Conservation (phyloP, 2,888 invertebrate species). For the Tetragnatha montana region DNA sequence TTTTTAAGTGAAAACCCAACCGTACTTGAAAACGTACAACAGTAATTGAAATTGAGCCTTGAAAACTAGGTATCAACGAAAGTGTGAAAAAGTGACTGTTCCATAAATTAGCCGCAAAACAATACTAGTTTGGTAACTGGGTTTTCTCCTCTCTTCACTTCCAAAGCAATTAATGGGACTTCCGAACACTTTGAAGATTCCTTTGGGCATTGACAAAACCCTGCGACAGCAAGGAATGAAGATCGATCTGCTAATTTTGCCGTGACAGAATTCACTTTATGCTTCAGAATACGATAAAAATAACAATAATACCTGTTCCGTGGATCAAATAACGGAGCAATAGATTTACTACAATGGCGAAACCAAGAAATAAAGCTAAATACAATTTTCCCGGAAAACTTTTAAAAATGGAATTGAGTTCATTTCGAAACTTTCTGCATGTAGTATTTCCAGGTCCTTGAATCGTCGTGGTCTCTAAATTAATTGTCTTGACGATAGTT, state of each 20-base stretch:
- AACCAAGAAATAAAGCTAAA: too few species aligned
- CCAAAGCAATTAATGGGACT: not conserved
- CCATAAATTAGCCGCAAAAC: not conserved
- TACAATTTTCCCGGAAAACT: too few species aligned
- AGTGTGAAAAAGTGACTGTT: not conserved
- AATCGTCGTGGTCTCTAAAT: not conserved
- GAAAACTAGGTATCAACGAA: not conserved
- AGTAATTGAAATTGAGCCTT: not conserved
- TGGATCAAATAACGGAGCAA: too few species aligned
- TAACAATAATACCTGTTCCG: not conserved
- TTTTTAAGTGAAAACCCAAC: too few species aligned
- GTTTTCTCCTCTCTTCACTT: not conserved
- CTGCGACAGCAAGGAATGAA: constrained; percentile 15
- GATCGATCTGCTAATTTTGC: constrained; percentile 30
- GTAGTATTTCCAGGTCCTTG: too few species aligned
- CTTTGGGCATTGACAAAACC: constrained; percentile 21
- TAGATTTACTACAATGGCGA: too few species aligned
- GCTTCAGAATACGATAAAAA: not conserved
- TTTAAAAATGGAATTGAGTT: too few species aligned
- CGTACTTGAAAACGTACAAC: too few species aligned
- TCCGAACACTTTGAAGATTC: not conserved
- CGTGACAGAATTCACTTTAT: not conserved
- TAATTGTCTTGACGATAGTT: not conserved
- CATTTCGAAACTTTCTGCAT: too few species aligned
- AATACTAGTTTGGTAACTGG: not conserved